Evolutionary conservation across 2,113 vertebrate genomes (phyloP).

Genomic region (Corythoichthys intestinalis): DNA sequence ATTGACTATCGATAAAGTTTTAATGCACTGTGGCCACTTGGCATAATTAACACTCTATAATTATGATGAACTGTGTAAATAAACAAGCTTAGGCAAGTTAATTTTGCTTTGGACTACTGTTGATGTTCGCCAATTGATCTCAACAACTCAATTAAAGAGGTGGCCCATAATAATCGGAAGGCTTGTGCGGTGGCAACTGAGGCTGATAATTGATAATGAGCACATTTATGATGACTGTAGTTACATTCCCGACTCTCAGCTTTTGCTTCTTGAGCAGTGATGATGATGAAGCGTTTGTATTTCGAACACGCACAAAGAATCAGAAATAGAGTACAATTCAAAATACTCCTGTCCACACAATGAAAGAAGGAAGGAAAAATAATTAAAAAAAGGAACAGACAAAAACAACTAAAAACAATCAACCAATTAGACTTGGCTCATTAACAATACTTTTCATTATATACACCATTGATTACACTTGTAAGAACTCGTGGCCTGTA

Average conservation of each 20-base stretch:
- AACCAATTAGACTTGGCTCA: too few relatives aligned
- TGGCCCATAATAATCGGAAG: slow-evolving; percentile 35
- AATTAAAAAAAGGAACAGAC: too few relatives aligned
- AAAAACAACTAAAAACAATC: too few relatives aligned
- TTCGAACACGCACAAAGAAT: too few relatives aligned
- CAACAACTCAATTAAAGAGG: slow-evolving; percentile 30
- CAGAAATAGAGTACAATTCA: too few relatives aligned
- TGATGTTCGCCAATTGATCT: slow-evolving; percentile 20
- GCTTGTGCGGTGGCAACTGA: slow-evolving; percentile 27
- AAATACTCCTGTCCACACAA: too few relatives aligned
- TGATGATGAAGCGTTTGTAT: too few relatives aligned
- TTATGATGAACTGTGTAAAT: slow-evolving; percentile 20
- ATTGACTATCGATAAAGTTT: background rate
- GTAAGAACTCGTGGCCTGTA: too few relatives aligned
- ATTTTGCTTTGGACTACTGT: slow-evolving; percentile 6
- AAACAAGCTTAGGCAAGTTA: slow-evolving; percentile 9
- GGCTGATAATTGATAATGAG: slow-evolving; percentile 41
- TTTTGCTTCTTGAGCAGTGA: slow-evolving; percentile 5
- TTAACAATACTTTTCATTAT: too few relatives aligned
- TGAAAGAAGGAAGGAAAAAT: too few relatives aligned
- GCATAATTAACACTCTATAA: background rate
- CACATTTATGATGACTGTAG: slow-evolving; percentile 6
- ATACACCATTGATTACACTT: too few relatives aligned
- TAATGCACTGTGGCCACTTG: background rate
- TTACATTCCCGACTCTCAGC: slow-evolving; percentile 16